Conservation (phyloP, 2,113 vertebrate species). For the Neolamprologus cancellatus region DNA sequence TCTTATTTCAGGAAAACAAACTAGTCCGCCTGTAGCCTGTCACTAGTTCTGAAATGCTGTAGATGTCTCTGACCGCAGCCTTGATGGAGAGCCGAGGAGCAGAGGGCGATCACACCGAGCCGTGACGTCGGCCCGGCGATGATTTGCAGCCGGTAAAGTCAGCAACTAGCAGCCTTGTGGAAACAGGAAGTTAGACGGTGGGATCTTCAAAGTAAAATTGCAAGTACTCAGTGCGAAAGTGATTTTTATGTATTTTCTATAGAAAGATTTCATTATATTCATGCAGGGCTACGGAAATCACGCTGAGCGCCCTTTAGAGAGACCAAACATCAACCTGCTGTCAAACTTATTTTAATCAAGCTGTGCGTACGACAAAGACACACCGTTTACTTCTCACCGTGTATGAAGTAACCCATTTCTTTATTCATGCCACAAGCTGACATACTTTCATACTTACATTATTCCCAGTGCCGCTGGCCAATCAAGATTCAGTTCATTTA, state of each 20-base stretch:
- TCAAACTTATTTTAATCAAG: not conserved
- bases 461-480: not conserved
- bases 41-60: slow-evolving; percentile 47
- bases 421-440: not conserved
- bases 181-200: not conserved
- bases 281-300: not conserved
- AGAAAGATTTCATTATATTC: not conserved
- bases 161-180: not conserved
- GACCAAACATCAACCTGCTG: not conserved
- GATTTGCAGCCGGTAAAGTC: slow-evolving; percentile 65
- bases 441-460: not conserved
- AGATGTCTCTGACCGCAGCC: slow-evolving; percentile 60
- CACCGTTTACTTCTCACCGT: fast-evolving
- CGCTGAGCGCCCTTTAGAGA: not conserved
- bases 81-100: slow-evolving; percentile 25
- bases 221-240: not conserved
- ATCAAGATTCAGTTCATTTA: not conserved
- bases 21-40: not conserved
- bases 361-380: not conserved
- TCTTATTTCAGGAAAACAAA: not conserved
- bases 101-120: slow-evolving; percentile 67
- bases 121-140: slow-evolving; percentile 72
- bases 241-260: not conserved
- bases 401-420: not conserved
- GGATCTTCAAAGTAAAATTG: slow-evolving; percentile 15